These are phyloP conservation scores for Autographa pulchrina DNA, from an alignment of 2,888 invertebrate species.

Conservation along the genomic window DNA sequence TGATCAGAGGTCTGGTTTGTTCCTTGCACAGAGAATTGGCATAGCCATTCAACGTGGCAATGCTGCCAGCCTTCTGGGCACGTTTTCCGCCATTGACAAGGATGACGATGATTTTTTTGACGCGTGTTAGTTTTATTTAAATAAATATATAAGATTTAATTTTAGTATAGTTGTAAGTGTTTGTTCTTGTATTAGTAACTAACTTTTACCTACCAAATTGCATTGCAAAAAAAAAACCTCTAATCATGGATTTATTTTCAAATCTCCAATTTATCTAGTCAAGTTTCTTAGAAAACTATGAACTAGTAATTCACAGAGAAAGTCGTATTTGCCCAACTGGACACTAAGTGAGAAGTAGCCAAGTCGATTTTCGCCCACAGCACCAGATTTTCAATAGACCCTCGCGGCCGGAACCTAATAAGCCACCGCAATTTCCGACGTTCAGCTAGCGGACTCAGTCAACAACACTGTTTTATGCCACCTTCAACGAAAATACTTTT, in stretches of 20 bases:
- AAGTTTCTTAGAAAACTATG: slow-evolving; percentile 13
- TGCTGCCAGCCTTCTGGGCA: too few species aligned
- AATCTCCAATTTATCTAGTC: slow-evolving; percentile 2
- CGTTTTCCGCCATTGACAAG: too few species aligned
- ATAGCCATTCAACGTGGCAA: too few species aligned
- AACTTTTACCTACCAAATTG: not conserved
- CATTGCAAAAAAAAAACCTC: slow-evolving; percentile 6
- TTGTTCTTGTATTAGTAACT: too few species aligned
- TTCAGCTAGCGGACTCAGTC: slow-evolving; percentile 72
- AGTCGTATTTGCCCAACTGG: slow-evolving; percentile 50
- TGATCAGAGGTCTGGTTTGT: too few species aligned
- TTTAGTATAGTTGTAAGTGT: too few species aligned
- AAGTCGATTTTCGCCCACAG: slow-evolving; percentile 71
- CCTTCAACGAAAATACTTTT: slow-evolving; percentile 73
- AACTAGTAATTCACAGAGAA: slow-evolving; percentile 31
- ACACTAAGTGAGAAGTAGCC: slow-evolving; percentile 60
- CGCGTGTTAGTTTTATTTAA: too few species aligned
- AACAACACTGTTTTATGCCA: slow-evolving; percentile 77
- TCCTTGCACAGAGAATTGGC: too few species aligned
- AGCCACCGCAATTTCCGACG: slow-evolving; percentile 85
- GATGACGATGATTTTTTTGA: too few species aligned
- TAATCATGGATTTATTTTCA: slow-evolving; percentile 14
- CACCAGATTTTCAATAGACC: slow-evolving; percentile 77
- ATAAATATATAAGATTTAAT: too few species aligned
- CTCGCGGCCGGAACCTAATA: slow-evolving; percentile 81